phyloP scores from a whole-genome alignment of 2,888 invertebrate species.

The Orchesella flavescens region DNA sequence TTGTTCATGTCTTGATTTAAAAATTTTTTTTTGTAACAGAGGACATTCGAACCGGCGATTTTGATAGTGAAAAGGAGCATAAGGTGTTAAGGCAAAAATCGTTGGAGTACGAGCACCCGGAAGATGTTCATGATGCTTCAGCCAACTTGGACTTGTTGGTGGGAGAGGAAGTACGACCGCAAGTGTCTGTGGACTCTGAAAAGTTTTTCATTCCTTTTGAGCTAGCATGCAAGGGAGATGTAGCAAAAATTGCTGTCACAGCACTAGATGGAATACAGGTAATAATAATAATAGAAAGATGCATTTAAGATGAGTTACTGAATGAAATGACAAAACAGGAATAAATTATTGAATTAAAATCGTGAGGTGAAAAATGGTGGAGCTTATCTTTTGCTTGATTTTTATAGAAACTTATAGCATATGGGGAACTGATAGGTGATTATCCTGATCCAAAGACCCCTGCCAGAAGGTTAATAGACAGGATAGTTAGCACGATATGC shows the following conservation, averaged over 20 bases:
- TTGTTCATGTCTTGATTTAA: neutral
- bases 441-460: slow-evolving; percentile 94
- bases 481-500: slow-evolving; percentile 98
- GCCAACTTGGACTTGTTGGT: slow-evolving; percentile 44
- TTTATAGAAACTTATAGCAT: slow-evolving; percentile 94
- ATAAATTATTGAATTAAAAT: too few species aligned
- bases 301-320: neutral
- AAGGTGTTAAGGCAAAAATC: slow-evolving; percentile 33
- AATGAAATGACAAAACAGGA: too few species aligned
- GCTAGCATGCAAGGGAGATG: slow-evolving; percentile 97
- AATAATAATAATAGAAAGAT: neutral
- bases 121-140: slow-evolving; percentile 31
- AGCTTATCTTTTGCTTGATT: neutral
- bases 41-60: slow-evolving; percentile 52
- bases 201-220: slow-evolving; percentile 99
- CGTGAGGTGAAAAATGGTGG: too few species aligned
- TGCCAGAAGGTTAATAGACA: slow-evolving; percentile 92
- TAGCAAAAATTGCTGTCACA: slow-evolving; percentile 94
- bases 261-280: slow-evolving; percentile 93
- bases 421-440: slow-evolving; percentile 97
- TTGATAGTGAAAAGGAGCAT: slow-evolving; percentile 31
- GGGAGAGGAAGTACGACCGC: slow-evolving; percentile 52
- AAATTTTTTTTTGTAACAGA: slow-evolving; percentile 54
- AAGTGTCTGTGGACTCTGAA: slow-evolving; percentile 85
- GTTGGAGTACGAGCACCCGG: slow-evolving; percentile 37